Evolutionary conservation across 2,797 vertebrate genomes (phyloP), one percentile per base, ranked within the genome.

Genomic region (Lagorchestes hirsutus): DNA sequence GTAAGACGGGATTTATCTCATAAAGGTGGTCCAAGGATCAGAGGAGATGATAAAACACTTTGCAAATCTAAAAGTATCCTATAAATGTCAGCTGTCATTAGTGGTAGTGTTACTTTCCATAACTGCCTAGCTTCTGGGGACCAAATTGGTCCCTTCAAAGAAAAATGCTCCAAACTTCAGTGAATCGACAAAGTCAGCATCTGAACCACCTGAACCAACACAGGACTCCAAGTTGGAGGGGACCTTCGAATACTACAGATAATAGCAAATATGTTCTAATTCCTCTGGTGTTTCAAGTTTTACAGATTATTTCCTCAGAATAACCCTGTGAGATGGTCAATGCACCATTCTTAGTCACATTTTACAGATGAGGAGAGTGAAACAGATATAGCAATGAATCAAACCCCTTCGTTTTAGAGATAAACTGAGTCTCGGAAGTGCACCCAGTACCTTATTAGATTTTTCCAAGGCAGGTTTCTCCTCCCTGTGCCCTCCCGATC

Each of bases 361-460:
- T 46, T 46, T 46, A 82, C 40, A 46, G 74, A 82, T 82, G 40
- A 82, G 74, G 22, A 27, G 74, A 82, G 3, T 24, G 22, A 46
- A 22, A 10, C 16, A 24, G 74, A 27, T 82, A 31, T 16, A 46
- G 16, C 9, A 27, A 8, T 50, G 40, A 11, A 50, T 50, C 22
- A 3, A n/a, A 67, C 62, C 34, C 62, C 14, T 82, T 46, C 6
- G 4, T 31, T 24, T 87, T 87, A 46, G 22, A 50, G 40, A 50
- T 50, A 46, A 27, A 27, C 40, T 1, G 40, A 74, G 67, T 74
- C n/a, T 40, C 18, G 1, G 8, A 92, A 52, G 54, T 1, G 22
- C 29, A 16, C 28, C 40, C 27, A 97, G 95, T 98, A 99, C 99
- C 99, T 99, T 98, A 94, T 98, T 97, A 34, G 96, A 59, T 57